Evolutionary conservation across 2,797 vertebrate genomes (phyloP).

Genomic region (Gambusia yucatana): DNA sequence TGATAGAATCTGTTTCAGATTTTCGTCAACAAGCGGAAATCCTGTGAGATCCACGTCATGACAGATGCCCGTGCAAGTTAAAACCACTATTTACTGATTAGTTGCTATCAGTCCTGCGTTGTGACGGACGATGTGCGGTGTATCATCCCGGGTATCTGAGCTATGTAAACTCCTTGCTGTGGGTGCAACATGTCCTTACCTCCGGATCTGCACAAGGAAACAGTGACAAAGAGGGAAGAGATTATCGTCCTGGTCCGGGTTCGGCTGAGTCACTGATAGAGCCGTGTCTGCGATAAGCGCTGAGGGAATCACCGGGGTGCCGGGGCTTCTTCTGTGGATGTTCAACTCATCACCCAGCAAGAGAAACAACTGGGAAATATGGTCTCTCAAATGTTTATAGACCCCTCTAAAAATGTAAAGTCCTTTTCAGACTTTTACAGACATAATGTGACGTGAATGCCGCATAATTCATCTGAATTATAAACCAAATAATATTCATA

Average conservation of each 20-base stretch:
- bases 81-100: conserved; percentile 73
- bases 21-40: conserved; percentile 55
- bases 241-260: conserved; percentile 28
- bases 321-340: conserved; percentile 29
- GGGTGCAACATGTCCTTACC: conserved; percentile 52
- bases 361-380: conserved; percentile 28
- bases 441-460: not conserved
- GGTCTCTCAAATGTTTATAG: not conserved
- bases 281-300: conserved; percentile 34
- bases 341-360: conserved; percentile 19
- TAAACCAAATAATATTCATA: not conserved
- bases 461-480: not conserved
- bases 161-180: conserved; percentile 83
- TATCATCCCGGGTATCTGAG: conserved; percentile 76
- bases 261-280: conserved; percentile 48
- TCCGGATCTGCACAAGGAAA: conserved; percentile 23
- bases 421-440: not conserved
- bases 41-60: conserved; percentile 76
- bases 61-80: conserved; percentile 67
- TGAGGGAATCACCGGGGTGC: conserved; percentile 39
- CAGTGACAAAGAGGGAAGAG: conserved; percentile 37
- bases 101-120: conserved; percentile 69
- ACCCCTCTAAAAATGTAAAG: not conserved
- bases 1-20: conserved; percentile 69
- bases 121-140: conserved; percentile 51